Base-by-base conservation (phyloP, 2,113 vertebrate genomes). In the Callorhinus ursinus region DNA sequence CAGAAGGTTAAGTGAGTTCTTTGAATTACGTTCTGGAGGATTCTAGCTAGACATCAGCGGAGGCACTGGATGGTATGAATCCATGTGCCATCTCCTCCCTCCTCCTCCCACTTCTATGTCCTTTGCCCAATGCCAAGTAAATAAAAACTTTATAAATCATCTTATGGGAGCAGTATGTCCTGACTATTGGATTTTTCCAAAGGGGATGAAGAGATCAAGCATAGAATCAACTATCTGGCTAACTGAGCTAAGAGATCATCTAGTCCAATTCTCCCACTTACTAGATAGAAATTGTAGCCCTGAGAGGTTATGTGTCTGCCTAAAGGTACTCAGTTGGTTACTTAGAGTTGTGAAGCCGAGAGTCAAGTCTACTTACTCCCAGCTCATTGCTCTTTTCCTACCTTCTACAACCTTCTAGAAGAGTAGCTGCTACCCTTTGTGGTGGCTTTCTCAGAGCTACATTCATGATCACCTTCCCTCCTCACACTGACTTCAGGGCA, bases 111-210 rank as follows among this genome's bases (percentile, higher is more conserved):
- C 19, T 92, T 89, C 33, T 63, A 42, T 39, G 69, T 12, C 65
- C 36, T 69, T 89, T 88, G 69, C 3, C 18, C 65, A 42, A 42
- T 26, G 28, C 63, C 63, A 92, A 63, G 55, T 92, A 74, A 61
- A 87, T 77, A 57, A 53, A 95, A 93, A 79, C 22, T 26, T 87
- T 18, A 21, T 46, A 81, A 92, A n/a, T 90, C 93, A 90, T 9
- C 13, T 83, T 21, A 39, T 7, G 14, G 49, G 26, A 13, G 26
- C 5, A 36, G 21, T 61, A 16, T 55, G 86, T 31, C 18, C 33
- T 57, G 24, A 59, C 71, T 85, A 39, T 21, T 51, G 51, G 51
- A 83, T 74, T 87, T 90, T 39, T 36, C 59, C 16, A 46, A 86
- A 88, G 63, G 55, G 15, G 55, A 31, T 1, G 33, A 94, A 79